Conservation (phyloP, 2,113 vertebrate genomes). For the Arizona elegans region DNA sequence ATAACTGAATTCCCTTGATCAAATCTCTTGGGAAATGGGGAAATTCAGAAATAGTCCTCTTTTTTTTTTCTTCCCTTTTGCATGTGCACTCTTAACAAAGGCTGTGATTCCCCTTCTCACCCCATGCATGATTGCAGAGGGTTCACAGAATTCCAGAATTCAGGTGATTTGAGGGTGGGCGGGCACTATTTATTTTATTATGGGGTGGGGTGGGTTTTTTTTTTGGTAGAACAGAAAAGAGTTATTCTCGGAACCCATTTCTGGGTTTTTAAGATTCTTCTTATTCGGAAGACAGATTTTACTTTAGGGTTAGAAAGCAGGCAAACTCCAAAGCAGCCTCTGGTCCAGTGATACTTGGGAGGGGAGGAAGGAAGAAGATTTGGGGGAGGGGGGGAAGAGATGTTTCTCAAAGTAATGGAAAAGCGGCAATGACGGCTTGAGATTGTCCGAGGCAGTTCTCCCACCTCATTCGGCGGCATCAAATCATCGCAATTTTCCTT, state of each 20-base stretch:
- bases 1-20: constrained; percentile 14
- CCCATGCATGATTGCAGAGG: constrained; percentile 27
- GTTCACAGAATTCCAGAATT: not conserved
- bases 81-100: constrained; percentile 28
- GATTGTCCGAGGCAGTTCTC: not conserved
- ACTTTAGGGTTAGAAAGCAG: not conserved
- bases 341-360: not conserved
- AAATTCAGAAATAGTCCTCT: not conserved
- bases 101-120: constrained; percentile 10
- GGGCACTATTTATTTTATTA: constrained; percentile 15
- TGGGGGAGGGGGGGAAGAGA: no score
- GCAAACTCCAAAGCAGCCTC: not conserved
- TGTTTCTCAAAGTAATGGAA: no score
- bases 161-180: not conserved
- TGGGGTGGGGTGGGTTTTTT: not conserved
- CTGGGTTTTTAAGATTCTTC: not conserved
- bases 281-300: not conserved
- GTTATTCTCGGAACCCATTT: constrained; percentile 11
- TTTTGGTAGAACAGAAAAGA: not conserved
- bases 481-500: not conserved
- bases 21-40: constrained; percentile 20
- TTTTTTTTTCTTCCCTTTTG: not conserved
- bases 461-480: not conserved
- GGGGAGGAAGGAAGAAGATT: no score
- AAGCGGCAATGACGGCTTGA: not conserved